phyloP scores from a whole-genome alignment of 2,888 invertebrate genomes.

The Cremastinae sp. region DNA sequence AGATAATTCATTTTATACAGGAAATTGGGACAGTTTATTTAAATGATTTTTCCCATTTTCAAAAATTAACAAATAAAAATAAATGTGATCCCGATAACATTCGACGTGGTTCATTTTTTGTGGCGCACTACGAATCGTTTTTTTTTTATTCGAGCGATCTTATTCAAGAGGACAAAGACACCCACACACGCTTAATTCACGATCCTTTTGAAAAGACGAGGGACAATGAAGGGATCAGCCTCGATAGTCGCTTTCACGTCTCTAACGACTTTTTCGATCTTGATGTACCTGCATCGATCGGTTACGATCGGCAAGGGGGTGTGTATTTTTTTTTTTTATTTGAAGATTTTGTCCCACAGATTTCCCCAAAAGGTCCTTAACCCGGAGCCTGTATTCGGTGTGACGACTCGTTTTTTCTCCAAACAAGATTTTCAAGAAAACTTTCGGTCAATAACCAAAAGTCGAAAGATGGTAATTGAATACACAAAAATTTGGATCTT shows the following conservation, averaged over 20 bases:
- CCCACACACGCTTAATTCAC: constrained; percentile 51
- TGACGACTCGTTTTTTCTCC: constrained; percentile 23
- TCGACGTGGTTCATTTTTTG: neutral
- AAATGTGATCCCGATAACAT: neutral
- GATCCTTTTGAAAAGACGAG: constrained; percentile 22
- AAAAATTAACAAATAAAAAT: too few relatives aligned
- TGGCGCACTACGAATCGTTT: constrained; percentile 12
- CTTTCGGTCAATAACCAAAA: constrained; percentile 9
- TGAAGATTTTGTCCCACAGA: constrained; percentile 32
- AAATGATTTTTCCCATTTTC: too few relatives aligned
- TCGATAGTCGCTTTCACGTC: constrained; percentile 52
- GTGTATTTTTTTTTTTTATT: constrained; percentile 6
- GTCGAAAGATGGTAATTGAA: constrained; percentile 16
- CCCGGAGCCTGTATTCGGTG: constrained; percentile 22
- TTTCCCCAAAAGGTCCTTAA: constrained; percentile 44
- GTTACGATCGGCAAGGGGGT: constrained; percentile 54
- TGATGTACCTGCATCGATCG: constrained; percentile 67
- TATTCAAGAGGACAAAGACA: constrained; percentile 20
- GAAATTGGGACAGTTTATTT: too few relatives aligned
- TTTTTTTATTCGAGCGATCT: constrained; percentile 28
- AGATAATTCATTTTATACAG: too few relatives aligned
- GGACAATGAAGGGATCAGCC: constrained; percentile 63
- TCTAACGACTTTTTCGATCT: constrained; percentile 72
- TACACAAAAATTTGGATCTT: constrained; percentile 42
- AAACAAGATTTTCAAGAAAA: constrained; percentile 35